phyloP scores from a whole-genome alignment of 1,140 invertebrate species.

The Cryptotermes secundus region DNA sequence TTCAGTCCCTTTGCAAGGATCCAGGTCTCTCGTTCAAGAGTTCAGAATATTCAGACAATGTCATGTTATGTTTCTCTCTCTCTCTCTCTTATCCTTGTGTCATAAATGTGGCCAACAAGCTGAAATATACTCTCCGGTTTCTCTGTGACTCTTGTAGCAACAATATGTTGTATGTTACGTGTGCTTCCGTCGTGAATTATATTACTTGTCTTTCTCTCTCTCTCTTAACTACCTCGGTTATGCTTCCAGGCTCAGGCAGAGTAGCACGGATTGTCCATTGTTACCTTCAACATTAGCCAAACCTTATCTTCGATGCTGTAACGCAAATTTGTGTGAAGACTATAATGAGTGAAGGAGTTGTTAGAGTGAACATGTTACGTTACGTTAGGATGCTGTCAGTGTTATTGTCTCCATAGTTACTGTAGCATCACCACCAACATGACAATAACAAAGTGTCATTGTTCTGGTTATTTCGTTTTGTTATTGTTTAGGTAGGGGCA shows the following conservation, averaged over 20 bases:
- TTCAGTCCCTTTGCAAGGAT: no score
- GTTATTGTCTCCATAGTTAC: conserved; percentile 17
- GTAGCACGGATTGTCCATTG: neutral
- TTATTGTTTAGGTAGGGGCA: conserved; percentile 11
- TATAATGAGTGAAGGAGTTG: neutral
- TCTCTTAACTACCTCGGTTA: no score
- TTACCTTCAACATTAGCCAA: neutral
- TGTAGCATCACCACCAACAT: neutral
- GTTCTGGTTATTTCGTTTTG: conserved; percentile 16
- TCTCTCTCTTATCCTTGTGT: no score
- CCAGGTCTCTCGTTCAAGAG: no score
- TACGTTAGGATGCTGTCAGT: conserved; percentile 11
- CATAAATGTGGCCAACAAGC: neutral
- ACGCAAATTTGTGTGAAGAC: conserved; percentile 5
- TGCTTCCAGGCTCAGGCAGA: no score
- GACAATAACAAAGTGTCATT: conserved; percentile 19
- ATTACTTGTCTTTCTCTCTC: neutral
- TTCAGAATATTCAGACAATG: no score
- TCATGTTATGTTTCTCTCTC: no score
- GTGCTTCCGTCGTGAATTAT: neutral
- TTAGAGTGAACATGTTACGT: neutral
- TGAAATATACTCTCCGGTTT: neutral
- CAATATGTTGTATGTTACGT: neutral
- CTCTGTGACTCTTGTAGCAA: neutral
- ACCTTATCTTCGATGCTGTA: neutral